These are phyloP conservation scores for Holothuria scabra DNA, from an alignment of 53 echinoderm and acorn worm genomes.

Conservation along the genomic window DNA sequence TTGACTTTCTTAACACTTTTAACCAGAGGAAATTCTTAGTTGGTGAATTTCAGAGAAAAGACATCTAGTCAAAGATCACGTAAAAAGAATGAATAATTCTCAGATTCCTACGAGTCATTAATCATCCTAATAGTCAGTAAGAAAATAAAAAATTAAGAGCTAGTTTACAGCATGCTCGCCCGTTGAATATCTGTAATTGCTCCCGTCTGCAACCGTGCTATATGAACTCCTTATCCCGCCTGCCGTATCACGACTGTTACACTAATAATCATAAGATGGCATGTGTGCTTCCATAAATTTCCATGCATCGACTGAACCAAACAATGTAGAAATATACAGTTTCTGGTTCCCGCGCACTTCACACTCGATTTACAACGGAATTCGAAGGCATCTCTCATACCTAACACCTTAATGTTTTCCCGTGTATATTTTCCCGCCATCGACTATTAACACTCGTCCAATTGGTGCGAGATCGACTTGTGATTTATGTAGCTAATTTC, in stretches of 20 bases:
- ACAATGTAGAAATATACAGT: conserved; percentile 43
- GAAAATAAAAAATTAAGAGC: conserved; percentile 36
- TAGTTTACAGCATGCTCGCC: conserved; percentile 12
- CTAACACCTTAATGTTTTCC: conserved; percentile 46
- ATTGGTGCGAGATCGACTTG: conserved; percentile 32
- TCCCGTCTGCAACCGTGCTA: neutral
- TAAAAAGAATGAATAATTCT: neutral
- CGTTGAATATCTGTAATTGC: conserved; percentile 41
- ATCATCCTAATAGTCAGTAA: conserved; percentile 23
- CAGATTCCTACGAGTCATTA: neutral
- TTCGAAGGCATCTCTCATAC: conserved; percentile 1
- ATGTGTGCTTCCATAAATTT: conserved; percentile 27
- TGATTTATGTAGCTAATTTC: conserved; percentile 44
- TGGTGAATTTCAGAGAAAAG: neutral
- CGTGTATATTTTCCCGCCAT: conserved; percentile 46
- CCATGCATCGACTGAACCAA: conserved; percentile 36
- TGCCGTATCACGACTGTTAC: conserved; percentile 3
- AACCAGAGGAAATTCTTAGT: neutral
- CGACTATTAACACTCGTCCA: conserved; percentile 40
- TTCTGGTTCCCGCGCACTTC: conserved; percentile 26
- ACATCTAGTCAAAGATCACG: neutral
- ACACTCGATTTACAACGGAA: conserved; percentile 41
- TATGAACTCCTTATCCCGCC: neutral
- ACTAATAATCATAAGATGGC: conserved; percentile 41
- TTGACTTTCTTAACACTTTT: too few relatives aligned